phyloP scores from a whole-genome alignment of 2,888 invertebrate species.

The Mythimna loreyi region DNA sequence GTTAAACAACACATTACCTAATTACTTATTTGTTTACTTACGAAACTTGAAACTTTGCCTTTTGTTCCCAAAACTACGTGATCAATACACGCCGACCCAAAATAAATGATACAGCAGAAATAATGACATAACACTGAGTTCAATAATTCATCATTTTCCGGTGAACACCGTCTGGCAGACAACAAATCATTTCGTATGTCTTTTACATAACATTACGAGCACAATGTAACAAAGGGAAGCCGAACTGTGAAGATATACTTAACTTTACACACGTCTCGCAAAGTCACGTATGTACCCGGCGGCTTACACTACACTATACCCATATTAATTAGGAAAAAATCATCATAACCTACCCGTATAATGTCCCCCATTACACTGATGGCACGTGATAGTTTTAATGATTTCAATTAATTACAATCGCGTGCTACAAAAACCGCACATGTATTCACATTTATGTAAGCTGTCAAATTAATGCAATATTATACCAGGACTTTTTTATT shows the following conservation, averaged over 20 bases:
- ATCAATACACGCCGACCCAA: constrained; percentile 12
- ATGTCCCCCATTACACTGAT: constrained; percentile 60
- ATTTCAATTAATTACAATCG: constrained; percentile 63
- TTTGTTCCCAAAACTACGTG: neutral
- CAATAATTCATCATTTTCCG: constrained; percentile 40
- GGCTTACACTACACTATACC: constrained; percentile 40
- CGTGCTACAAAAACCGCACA: constrained; percentile 59
- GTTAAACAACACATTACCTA: constrained; percentile 5
- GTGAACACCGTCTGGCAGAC: constrained; percentile 43
- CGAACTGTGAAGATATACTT: constrained; percentile 40
- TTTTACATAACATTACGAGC: constrained; percentile 54
- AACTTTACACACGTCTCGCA: constrained; percentile 41
- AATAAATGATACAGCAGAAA: constrained; percentile 15
- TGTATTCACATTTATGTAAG: constrained; percentile 48
- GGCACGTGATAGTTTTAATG: constrained; percentile 61
- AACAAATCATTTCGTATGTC: constrained; percentile 49
- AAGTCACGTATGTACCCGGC: constrained; percentile 48
- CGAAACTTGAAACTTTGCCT: neutral
- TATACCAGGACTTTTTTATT: constrained; percentile 55
- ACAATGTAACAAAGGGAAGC: constrained; percentile 51
- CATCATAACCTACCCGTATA: constrained; percentile 63
- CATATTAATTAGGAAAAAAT: constrained; percentile 61
- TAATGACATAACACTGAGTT: constrained; percentile 29
- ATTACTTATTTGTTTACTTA: constrained; percentile 31
- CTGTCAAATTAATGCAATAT: constrained; percentile 61